Base-by-base conservation (phyloP, 1,140 invertebrate genomes). In the Caenorhabditis inopinata region DNA sequence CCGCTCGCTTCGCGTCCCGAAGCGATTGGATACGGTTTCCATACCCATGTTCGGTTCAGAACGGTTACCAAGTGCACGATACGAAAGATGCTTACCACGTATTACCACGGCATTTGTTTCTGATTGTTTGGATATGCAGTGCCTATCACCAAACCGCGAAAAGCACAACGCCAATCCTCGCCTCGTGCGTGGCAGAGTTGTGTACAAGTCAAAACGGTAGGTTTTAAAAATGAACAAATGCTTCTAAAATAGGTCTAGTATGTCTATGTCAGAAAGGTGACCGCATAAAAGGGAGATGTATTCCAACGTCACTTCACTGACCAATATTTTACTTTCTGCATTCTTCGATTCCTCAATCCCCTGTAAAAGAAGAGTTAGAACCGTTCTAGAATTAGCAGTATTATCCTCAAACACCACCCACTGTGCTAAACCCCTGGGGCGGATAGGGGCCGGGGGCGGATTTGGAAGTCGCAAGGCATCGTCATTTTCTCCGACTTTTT, bases 161-260 rank as follows among this genome's bases (percentile, higher is more conserved):
- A 68, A 32, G 25, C 16, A 42, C 38, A 38, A 42, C 29, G 79
- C 62, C 27, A 82, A 82, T 76, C 81, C 62, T 1, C 81, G 81
- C 21, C 81, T 82, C 0, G 81, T 82, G 12, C 78, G 81, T 7
- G 81, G 81, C 5, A 27, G 81, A 14, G 49, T 82, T 32, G 78
- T 82, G 3, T 82, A 75, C 53, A 82, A 76, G 53, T 76, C 73
- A 42, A 82, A 79, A 49, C 81, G 81, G 81, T 81, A 81, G 78
- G 58, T 45, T 29, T 62, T 62, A 6, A 5, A 74, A 29, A 23
- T 16, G 32, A 18, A 12, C 32, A 4, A 18, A 25, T 5, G 14
- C 14, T 25, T 35, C 14, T 32, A 18, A 27, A 18, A 21, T 35
- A n/a, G 16, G 21, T 62, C 46, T 74, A 38, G 23, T 45, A 62